Evolutionary conservation across 2,113 vertebrate genomes (phyloP), one percentile per base, ranked within the genome.

Genomic region (Leptodactylus fuscus): DNA sequence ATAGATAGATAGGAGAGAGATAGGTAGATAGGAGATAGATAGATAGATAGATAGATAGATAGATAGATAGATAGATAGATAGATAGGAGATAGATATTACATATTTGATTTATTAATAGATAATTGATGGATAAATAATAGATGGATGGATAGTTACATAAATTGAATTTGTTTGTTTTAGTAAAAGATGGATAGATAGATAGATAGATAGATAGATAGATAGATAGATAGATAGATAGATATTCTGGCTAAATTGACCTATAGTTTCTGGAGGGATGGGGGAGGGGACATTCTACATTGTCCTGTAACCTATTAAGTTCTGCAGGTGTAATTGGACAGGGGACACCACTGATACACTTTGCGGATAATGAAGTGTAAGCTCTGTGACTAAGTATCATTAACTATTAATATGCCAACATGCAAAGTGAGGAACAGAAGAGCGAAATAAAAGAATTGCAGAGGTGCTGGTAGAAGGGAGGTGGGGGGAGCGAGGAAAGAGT

Each of bases 221-320:
- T 65, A 65, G 24, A 65, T 65, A 32, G 24, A 65, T 65, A 65
- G 44, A 49, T 49, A 70, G 36, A 70, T 70, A 41, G 67, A 36
- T 67, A 67, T 11, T 5, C 29, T 65, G 32, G n/a, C 29, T 18
- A 67, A 12, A 67, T 67, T 34, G 27, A 67, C 34, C 16, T 11
- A 67, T 34, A 67, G 27, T 13, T 67, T 34, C 1, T 77, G 16
- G 38, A 77, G 29, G 58, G 85, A 10, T n/a, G 46, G 15, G 5
- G 3, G 12, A 0, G 22, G 18, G 34, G 38, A 46, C 29, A 12
- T 7, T 36, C 38, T 38, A 70, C 18, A 69, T 34, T 36, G 62
- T 69, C 65, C 65, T 69, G 18, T 22, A 38, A 22, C 22, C 67
- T 38, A 38, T 38, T 22, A 18, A 22, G 67, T 38, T 18, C 34